Base-by-base conservation (phyloP, 2,888 invertebrate species). In the Sinelater perroti region DNA sequence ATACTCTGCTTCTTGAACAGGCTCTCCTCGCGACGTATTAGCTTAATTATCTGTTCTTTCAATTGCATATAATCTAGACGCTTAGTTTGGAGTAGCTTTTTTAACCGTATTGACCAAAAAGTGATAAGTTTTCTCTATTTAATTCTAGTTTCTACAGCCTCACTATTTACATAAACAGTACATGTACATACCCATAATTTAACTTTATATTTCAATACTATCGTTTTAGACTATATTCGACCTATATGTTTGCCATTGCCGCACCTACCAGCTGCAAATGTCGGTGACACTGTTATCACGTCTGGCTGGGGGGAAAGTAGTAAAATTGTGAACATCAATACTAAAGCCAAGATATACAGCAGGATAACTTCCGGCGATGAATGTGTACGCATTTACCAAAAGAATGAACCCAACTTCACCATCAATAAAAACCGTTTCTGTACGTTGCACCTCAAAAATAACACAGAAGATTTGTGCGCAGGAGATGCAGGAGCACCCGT, bases 401-500 rank as follows among this genome's bases (percentile, higher is more conserved):
- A n/a, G n/a, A n/a, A n/a, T n/a, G n/a, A n/a, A n/a, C n/a, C n/a
- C n/a, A n/a, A n/a, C n/a, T n/a, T n/a, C n/a, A n/a, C n/a, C n/a
- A n/a, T n/a, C n/a, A n/a, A n/a, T n/a, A 14, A 26, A 8, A 17
- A 40, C 13, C 18, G 16, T 6, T 21, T 40, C 6, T 51, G 51
- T 13, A 40, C 50, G 18, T 3, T 14, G 4, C 26, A 30, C 1
- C 26, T 10, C 10, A 20, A 16, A 5, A 42, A 51, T 28, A n/a
- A 18, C 3, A 28, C 10, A 1, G 10, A 45, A n/a, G n/a, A n/a
- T n/a, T n/a, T n/a, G n/a, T 33, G 45, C 24, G 5, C 8, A 6
- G 46, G 54, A 8, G 54, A 47, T 30, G 28, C 16, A 21, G 54
- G 54, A n/a, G 54, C 46, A 1, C 54, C 54, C 3, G 28, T 54